Base-by-base conservation (phyloP, 2,797 vertebrate species). In the Champsocephalus esox region DNA sequence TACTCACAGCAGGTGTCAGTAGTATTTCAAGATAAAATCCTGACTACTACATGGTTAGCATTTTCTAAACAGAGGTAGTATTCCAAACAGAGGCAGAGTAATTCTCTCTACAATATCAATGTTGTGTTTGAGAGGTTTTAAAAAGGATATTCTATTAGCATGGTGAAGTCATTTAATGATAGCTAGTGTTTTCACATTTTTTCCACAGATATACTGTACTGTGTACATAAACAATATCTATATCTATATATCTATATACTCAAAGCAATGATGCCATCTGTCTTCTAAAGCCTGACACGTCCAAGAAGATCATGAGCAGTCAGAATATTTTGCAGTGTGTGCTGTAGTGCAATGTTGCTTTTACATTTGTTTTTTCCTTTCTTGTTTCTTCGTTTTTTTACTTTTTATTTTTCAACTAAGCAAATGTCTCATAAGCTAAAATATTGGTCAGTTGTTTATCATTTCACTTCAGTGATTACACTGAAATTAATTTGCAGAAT, bases 161-260 rank as follows among this genome's bases (percentile, higher is more conserved):
- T 94, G 91, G 88, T 92, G 87, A 92, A 92, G 86, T 94, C 90
- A 90, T 93, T 92, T 93, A 92, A 87, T 84, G 72, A 90, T 93
- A 90, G 88, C 83, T 93, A 88, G 89, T 93, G 90, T 93, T 92
- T 90, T 91, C 87, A 88, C 84, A 70, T 91, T 84, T 88, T 80
- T 83, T 91, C 86, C 70, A 93, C 85, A 80, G 82, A 92, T 92
- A 92, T 92, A 94, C 87, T 92, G 90, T 93, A 91, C 87, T 92
- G 85, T 95, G 92, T 94, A 93, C 90, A 94, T 92, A 94, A 92
- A 91, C 88, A 88, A 91, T 94, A 92, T 91, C 85, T 93, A 93
- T 93, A 93, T 90, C 85, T 92, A 90, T 94, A 92, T 94, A 91
- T 90, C 77, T 93, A 92, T 94, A 90, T 94, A 95, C 88, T 95